phyloP scores from a whole-genome alignment of 2,888 invertebrate genomes.

The Troides aeacus region DNA sequence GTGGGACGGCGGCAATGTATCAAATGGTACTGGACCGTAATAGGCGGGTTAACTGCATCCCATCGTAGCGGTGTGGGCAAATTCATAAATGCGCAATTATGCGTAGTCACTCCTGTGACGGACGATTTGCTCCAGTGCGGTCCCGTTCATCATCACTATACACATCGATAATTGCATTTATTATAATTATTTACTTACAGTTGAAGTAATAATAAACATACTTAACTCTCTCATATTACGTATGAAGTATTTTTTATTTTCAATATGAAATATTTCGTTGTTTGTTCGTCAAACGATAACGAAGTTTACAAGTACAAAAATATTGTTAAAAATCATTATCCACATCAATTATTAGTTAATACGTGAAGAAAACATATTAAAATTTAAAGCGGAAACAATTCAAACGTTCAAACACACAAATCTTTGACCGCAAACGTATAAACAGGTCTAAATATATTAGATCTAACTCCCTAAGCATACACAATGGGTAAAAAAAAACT shows the following conservation, averaged over 20 bases:
- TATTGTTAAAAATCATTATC: no score
- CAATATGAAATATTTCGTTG: background rate
- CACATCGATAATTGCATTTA: background rate
- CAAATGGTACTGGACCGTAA: constrained; percentile 25
- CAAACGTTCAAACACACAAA: constrained; percentile 44
- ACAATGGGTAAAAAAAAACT: constrained; percentile 48
- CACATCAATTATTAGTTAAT: background rate
- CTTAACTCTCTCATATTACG: no score
- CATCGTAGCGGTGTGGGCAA: constrained; percentile 23
- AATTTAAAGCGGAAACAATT: background rate
- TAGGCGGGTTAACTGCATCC: constrained; percentile 24
- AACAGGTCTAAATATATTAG: constrained; percentile 36
- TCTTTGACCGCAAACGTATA: constrained; percentile 41
- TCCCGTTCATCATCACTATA: constrained; percentile 6
- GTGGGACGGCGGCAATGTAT: constrained; percentile 47
- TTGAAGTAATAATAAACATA: no score
- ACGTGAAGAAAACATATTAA: background rate
- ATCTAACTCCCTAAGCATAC: constrained; percentile 54
- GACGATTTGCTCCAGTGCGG: constrained; percentile 19
- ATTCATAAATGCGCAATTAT: constrained; percentile 27
- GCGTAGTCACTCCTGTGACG: constrained; percentile 26
- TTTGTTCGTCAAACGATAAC: no score
- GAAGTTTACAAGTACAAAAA: no score
- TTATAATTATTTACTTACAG: background rate
- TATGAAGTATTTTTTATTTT: background rate